Evolutionary conservation across 1,140 invertebrate genomes (phyloP), one percentile per base, ranked within the genome.

Genomic region (Radopholus similis): DNA sequence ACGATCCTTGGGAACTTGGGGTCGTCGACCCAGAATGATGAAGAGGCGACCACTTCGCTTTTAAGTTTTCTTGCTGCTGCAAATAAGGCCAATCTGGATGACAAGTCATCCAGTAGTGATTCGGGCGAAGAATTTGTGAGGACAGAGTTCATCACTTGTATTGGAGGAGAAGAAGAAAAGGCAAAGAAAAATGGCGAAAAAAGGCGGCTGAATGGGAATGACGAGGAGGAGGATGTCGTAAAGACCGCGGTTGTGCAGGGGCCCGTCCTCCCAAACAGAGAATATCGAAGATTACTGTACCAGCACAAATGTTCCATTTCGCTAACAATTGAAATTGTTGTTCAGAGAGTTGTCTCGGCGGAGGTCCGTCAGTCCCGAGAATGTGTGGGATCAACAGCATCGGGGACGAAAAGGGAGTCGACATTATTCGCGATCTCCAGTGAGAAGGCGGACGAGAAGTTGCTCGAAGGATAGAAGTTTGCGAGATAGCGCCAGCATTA

Each of bases 11-110:
- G 70, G 13, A 78, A 78, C 21, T 32, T 44, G 37, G 59, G 59
- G 1, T 62, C 59, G 26, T 21, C 18, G 21, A 5, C 49, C 11
- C 59, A 51, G 21, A 32, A 5, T 32, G 70, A 75, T 51, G 78
- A 80, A 53, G 78, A 78, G 9, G 77, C 80, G n/a, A 78, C 75
- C 28, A 76, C 70, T 5, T 69, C 76, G 47, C 59, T 80, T 28
- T 49, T 75, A n/a, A 62, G 72, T 49, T 82, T 77, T 64, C 56
- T 72, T 18, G 55, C 66, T 5, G 28, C 42, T 44, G 40, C 70
- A 15, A 60, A 71, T 38, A 42, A 55, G 55, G 51, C 66, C 34
- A 49, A 28, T 11, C 34, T 55, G 32, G 47, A 73, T 23, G 51
- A 75, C 40, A 70, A 60, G 6, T 80, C 77, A 11, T 72, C 74